A percentile compares a stretch with the other conserved stretches of the same genome.
These are phyloP conservation scores for Daktulosphaira vitifoliae DNA, from an alignment of 1,140 invertebrate species.

Conservation along the genomic window DNA sequence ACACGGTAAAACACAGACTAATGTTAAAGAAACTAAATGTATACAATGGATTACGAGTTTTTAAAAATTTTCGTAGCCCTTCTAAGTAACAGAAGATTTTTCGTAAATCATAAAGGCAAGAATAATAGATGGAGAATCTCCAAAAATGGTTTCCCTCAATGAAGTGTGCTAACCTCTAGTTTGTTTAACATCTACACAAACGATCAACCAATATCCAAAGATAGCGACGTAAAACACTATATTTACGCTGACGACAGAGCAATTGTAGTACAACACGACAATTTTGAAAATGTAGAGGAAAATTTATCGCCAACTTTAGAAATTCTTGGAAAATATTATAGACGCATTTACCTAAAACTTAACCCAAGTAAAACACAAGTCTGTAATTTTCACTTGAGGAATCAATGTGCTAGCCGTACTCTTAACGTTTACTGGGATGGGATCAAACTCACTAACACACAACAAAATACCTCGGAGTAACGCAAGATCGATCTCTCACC, in stretches of 20 bases:
- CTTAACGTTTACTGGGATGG: constrained; percentile 38
- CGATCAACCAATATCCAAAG: constrained; percentile 2
- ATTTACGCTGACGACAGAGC: background rate
- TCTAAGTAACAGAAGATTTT: constrained; percentile 32
- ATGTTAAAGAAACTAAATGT: background rate
- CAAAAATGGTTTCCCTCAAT: constrained; percentile 25
- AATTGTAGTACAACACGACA: background rate
- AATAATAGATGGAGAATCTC: constrained; percentile 31
- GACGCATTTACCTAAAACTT: constrained; percentile 9
- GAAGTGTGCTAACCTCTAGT: constrained; percentile 15
- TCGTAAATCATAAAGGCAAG: constrained; percentile 32
- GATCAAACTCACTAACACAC: background rate
- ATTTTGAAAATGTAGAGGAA: background rate
- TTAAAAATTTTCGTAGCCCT: background rate
- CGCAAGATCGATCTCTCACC: constrained; percentile 12
- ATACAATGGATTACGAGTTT: background rate
- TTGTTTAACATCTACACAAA: constrained; percentile 31
- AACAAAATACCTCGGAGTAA: constrained; percentile 23
- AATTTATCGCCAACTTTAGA: constrained; percentile 5
- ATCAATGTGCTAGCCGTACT: constrained; percentile 48
- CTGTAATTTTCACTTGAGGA: constrained; percentile 43
- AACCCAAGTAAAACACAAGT: constrained; percentile 18
- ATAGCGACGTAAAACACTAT: constrained; percentile 1
- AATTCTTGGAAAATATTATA: constrained; percentile 12
- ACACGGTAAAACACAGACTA: background rate